Evolutionary conservation across 1,140 invertebrate species (phyloP), one percentile per base, ranked within the genome.

Genomic region (Pseudobourletiella spinata): DNA sequence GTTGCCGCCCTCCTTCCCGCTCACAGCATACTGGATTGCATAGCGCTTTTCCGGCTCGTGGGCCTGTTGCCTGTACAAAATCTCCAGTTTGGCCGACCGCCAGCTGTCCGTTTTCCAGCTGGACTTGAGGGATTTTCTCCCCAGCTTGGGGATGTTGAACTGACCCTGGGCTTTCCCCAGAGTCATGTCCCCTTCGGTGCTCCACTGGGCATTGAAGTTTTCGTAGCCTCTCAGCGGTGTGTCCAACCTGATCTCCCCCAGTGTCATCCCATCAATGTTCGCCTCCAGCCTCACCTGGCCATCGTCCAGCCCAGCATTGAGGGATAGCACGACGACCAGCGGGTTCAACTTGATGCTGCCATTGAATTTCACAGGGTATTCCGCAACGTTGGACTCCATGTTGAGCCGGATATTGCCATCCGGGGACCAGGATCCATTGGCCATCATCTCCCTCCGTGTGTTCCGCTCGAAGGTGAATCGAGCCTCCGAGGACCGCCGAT

Each of bases 21-120:
- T 3, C 0, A 56, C 1, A 15, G 22, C 8, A 24, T 56, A 56
- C 14, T 56, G 25, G 11, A 30, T 18, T 2, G n/a, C 15, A 14
- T 56, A 39, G n/a, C 60, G 39, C 32, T 20, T 26, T 25, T 61
- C 56, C 57, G 48, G 29, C 18, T 28, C 39, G 22, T 39, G 14
- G 16, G 18, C 18, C 15, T 18, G 11, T 18, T 20, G 25, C 16
- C 25, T 59, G 2, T 20, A 42, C 65, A 56, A 65, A 18, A 52
- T 3, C 20, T 65, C 65, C 20, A 51, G 15, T 16, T 57, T 44
- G n/a, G 61, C 48, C 16, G 24, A 20, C 28, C 60, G 35, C 61
- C 58, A 63, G 20, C 63, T 54, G 6, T 63, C 54, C 25, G 46
- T 59, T 29, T 28, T 58, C 67, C 67, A 69, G 4, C 58, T 28